Percentiles rank a stretch among this genome's conserved stretches.
Evolutionary conservation across 2,797 vertebrate genomes (phyloP).

Genomic region (Sebastes taczanowskii): DNA sequence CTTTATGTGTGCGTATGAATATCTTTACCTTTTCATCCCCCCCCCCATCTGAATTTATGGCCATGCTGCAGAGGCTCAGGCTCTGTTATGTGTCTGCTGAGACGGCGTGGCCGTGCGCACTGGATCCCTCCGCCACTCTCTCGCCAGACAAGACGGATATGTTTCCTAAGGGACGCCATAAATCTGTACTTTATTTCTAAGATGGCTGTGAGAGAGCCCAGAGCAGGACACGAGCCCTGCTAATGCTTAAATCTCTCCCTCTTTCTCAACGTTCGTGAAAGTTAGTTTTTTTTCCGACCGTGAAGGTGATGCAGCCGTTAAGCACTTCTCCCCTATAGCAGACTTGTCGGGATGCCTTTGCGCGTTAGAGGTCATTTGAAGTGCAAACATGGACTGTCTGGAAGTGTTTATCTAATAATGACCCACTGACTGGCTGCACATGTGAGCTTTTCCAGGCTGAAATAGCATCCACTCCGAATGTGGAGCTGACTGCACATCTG

Average conservation of each 20-base stretch:
- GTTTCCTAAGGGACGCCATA: conserved; percentile 48
- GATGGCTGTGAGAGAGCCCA: conserved; percentile 26
- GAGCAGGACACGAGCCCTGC: background rate
- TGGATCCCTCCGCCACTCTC: conserved; percentile 14
- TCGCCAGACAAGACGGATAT: conserved; percentile 45
- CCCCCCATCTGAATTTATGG: conserved; percentile 39
- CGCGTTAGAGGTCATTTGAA: conserved; percentile 35
- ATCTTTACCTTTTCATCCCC: conserved; percentile 34
- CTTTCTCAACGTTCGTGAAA: background rate
- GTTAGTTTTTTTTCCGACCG: background rate
- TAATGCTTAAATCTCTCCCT: conserved; percentile 8
- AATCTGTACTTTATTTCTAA: conserved; percentile 61
- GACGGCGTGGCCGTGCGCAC: conserved; percentile 16
- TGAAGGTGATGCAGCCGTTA: conserved; percentile 29
- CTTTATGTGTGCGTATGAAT: conserved; percentile 42
- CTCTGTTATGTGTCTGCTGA: conserved; percentile 58
- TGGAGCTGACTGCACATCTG: conserved; percentile 50
- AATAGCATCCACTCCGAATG: conserved; percentile 28
- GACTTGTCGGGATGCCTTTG: conserved; percentile 29
- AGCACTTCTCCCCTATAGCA: background rate
- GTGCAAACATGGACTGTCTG: conserved; percentile 58
- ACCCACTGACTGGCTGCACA: conserved; percentile 53
- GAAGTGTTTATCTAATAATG: conserved; percentile 66
- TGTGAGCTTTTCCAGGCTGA: conserved; percentile 60
- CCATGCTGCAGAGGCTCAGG: background rate